These are phyloP conservation scores for Pandemis heparana DNA, from an alignment of 2,888 invertebrate species.

Conservation along the genomic window DNA sequence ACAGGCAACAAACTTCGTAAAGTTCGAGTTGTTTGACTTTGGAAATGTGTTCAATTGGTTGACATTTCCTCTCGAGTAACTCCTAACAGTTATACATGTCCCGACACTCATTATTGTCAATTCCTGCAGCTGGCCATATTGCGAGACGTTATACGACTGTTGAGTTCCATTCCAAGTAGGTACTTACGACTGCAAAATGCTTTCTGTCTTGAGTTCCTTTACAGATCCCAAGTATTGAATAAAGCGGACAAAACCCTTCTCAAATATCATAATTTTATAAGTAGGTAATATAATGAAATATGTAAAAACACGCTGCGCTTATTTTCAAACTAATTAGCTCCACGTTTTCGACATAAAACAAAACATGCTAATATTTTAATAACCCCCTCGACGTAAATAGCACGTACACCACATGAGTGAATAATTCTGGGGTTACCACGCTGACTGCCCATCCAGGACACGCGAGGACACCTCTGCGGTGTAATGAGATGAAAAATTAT, in stretches of 20 bases:
- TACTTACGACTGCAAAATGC: too few relatives aligned
- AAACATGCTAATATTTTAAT: neutral
- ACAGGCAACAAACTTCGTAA: neutral
- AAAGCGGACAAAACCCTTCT: too few relatives aligned
- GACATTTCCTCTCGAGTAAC: neutral
- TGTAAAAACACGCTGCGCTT: neutral
- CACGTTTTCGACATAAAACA: neutral
- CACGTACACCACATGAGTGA: conserved; percentile 48
- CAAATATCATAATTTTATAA: too few relatives aligned
- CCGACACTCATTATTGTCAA: neutral
- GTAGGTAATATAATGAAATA: too few relatives aligned
- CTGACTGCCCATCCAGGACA: conserved; percentile 73
- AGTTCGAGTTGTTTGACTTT: neutral
- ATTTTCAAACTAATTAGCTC: neutral
- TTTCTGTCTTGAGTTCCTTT: too few relatives aligned
- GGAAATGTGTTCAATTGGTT: neutral
- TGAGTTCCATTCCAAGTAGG: too few relatives aligned
- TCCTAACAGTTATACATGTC: neutral
- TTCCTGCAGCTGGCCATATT: neutral
- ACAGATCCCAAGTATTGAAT: too few relatives aligned
- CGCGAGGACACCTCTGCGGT: conserved; percentile 60
- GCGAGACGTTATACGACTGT: too few relatives aligned
- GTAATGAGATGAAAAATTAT: conserved; percentile 82
- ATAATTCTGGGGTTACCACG: conserved; percentile 63
- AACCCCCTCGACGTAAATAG: conserved; percentile 22